These are phyloP conservation scores for Tuberolachnus salignus DNA, from an alignment of 2,888 invertebrate genomes.

Conservation along the genomic window DNA sequence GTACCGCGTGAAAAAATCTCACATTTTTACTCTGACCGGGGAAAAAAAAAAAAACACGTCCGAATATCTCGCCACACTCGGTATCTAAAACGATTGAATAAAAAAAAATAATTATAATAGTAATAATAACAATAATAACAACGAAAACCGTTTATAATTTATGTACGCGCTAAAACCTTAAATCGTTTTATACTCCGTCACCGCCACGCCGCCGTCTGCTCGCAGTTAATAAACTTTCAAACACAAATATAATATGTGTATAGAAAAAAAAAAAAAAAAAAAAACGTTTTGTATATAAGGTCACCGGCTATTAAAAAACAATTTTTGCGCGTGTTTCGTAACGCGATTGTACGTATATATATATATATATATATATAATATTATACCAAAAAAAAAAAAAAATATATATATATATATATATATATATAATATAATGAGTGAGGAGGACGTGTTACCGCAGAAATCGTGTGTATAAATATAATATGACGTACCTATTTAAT, in stretches of 20 bases:
- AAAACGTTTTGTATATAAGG: background rate
- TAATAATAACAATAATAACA: background rate
- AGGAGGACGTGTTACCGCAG: slow-evolving; percentile 12
- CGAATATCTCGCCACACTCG: too few relatives aligned
- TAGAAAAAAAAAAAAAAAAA: background rate
- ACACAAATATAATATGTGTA: background rate
- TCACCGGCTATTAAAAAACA: slow-evolving; percentile 19
- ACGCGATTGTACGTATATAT: background rate
- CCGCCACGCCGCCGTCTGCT: background rate
- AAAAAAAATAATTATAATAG: background rate
- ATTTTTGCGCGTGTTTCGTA: slow-evolving; percentile 13
- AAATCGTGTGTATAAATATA: slow-evolving; percentile 1
- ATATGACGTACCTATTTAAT: background rate
- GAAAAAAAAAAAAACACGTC: too few relatives aligned
- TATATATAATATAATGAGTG: slow-evolving; percentile 13
- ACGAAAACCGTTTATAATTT: slow-evolving; percentile 5
- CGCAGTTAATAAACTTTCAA: slow-evolving; percentile 8
- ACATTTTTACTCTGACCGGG: too few relatives aligned
- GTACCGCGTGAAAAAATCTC: too few relatives aligned
- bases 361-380: background rate
- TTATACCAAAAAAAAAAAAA: background rate
- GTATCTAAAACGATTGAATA: background rate
- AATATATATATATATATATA: too few relatives aligned
- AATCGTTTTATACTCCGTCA: background rate
- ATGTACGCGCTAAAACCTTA: background rate